Conservation (phyloP, 2,888 invertebrate species). For the Luperina nickerlii region DNA sequence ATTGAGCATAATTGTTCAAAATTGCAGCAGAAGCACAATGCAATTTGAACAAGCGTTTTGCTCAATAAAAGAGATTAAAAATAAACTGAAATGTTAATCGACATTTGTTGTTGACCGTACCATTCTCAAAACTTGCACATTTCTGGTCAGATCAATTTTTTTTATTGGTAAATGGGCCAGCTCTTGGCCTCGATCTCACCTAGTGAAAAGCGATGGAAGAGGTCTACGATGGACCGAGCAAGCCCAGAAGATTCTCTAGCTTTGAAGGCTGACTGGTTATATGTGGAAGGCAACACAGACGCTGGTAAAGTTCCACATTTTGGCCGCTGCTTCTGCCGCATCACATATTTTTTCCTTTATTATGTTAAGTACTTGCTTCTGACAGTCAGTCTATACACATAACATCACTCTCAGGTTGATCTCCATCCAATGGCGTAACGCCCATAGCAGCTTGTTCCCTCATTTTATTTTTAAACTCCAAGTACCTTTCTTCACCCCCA, state of each 20-base stretch:
- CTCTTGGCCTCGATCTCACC: not conserved
- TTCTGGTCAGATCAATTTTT: too few relatives aligned
- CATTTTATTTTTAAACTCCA: constrained; percentile 75
- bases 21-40: too few relatives aligned
- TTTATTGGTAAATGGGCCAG: not conserved
- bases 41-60: too few relatives aligned
- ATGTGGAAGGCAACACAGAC: too few relatives aligned
- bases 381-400: constrained; percentile 67
- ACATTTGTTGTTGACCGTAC: too few relatives aligned
- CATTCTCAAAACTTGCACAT: too few relatives aligned
- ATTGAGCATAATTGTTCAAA: too few relatives aligned
- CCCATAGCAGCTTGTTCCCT: constrained; percentile 71
- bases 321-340: not conserved
- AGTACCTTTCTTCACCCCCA: constrained; percentile 70
- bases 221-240: too few relatives aligned
- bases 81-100: too few relatives aligned
- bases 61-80: too few relatives aligned
- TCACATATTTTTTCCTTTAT: not conserved
- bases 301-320: not conserved
- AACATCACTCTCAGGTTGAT: constrained; percentile 51
- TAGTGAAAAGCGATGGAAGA: not conserved
- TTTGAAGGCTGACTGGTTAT: not conserved
- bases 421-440: constrained; percentile 56
- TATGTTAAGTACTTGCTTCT: not conserved
- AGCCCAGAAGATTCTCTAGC: too few relatives aligned